These are phyloP conservation scores for Notamacropus eugenii DNA, from an alignment of 2,797 vertebrate genomes.

Conservation along the genomic window DNA sequence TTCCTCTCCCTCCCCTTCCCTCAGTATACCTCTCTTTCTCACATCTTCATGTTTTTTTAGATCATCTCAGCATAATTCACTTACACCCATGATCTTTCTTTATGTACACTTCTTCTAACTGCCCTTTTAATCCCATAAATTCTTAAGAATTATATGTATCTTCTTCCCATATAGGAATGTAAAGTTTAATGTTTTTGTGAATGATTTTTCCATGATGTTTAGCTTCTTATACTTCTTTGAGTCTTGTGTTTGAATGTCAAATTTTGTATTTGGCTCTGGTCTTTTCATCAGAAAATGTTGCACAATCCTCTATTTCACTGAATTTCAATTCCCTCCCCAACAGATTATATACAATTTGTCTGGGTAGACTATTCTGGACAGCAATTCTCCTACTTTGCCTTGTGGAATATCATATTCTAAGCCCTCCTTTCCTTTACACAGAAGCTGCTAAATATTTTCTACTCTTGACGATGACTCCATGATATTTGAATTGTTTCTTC, in stretches of 20 bases:
- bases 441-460: neutral
- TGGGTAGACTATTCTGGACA: neutral
- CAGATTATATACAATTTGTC: neutral
- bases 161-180: neutral
- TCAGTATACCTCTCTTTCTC: no score
- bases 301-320: neutral
- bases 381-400: neutral
- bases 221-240: neutral
- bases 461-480: neutral
- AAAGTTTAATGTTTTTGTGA: neutral
- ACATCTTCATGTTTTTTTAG: neutral
- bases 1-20: neutral
- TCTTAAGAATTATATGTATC: neutral
- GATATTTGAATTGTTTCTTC: neutral
- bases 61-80: neutral
- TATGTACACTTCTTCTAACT: neutral
- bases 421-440: neutral
- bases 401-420: neutral
- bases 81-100: neutral
- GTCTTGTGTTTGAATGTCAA: neutral
- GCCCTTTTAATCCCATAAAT: neutral
- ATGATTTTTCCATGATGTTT: neutral
- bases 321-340: neutral
- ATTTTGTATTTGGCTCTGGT: neutral
- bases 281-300: neutral